phyloP scores from a whole-genome alignment of 2,888 invertebrate genomes.

The Marasmarcha lunaedactyla region DNA sequence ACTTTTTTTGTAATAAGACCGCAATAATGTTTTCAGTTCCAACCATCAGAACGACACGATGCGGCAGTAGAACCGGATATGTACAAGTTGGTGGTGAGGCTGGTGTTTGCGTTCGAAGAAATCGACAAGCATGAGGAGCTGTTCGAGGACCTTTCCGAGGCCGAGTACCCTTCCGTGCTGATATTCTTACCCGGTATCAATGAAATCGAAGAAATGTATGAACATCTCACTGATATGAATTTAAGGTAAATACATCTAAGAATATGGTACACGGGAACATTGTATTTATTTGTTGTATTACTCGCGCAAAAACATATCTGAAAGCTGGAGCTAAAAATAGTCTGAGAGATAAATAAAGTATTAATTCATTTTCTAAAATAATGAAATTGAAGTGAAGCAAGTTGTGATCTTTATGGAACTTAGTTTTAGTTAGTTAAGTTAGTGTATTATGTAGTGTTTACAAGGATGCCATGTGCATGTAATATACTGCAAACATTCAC shows the following conservation, averaged over 20 bases:
- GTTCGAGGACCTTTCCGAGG: slow-evolving; percentile 25
- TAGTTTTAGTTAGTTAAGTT: no score
- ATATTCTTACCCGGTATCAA: slow-evolving; percentile 90
- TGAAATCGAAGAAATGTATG: slow-evolving; percentile 83
- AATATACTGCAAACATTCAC: no score
- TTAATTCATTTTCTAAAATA: no score
- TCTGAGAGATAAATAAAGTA: not conserved
- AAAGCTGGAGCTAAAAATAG: no score
- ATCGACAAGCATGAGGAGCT: slow-evolving; percentile 66
- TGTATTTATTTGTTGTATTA: no score
- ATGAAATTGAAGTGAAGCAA: no score
- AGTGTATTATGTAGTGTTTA: no score
- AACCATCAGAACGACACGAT: slow-evolving; percentile 42
- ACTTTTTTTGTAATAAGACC: no score
- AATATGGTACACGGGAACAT: no score
- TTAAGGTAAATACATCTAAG: slow-evolving; percentile 32
- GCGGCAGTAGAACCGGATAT: slow-evolving; percentile 72
- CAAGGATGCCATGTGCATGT: no score
- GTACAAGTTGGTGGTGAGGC: slow-evolving; percentile 71
- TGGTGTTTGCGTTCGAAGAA: slow-evolving; percentile 75
- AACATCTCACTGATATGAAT: slow-evolving; percentile 30
- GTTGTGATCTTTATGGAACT: no score
- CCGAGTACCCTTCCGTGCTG: slow-evolving; percentile 75
- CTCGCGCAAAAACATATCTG: no score
- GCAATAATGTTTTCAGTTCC: slow-evolving; percentile 56